Percentiles rank a stretch among this genome's conserved stretches.
Evolutionary conservation across 37 sponge, comb jelly and placozoan genomes (phyloP).

Genomic region (Geodia barretti): DNA sequence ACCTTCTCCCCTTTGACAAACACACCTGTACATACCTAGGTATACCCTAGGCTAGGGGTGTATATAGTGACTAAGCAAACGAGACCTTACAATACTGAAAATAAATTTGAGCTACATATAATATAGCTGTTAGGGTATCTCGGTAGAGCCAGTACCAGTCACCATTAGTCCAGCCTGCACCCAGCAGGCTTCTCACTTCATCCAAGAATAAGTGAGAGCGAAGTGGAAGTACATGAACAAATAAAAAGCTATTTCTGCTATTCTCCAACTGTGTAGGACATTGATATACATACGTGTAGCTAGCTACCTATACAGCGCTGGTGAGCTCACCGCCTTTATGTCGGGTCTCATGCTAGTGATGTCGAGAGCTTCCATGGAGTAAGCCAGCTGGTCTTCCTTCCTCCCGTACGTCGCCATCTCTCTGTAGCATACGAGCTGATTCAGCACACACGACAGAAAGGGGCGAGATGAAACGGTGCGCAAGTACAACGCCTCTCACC

Average conservation of each 20-base stretch:
- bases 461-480: neutral
- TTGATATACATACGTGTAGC: no score
- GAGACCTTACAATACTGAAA: no score
- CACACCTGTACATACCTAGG: no score
- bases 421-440: no score
- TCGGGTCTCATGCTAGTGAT: conserved; percentile 7
- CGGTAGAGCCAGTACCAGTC: neutral
- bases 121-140: no score
- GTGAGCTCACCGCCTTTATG: neutral
- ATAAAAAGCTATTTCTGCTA: no score
- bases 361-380: neutral
- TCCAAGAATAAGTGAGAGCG: neutral
- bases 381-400: neutral
- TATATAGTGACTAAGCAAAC: no score
- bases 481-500: neutral
- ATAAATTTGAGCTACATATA: no score
- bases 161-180: neutral
- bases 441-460: neutral
- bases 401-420: neutral
- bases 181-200: neutral
- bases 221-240: no score
- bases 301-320: neutral
- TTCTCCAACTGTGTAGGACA: neutral
- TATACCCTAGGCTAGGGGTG: no score
- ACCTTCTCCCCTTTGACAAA: no score